Percentiles rank a stretch among this genome's conserved stretches.
Evolutionary conservation across 2,113 vertebrate genomes (phyloP).

Genomic region (Ammospiza nelsoni): DNA sequence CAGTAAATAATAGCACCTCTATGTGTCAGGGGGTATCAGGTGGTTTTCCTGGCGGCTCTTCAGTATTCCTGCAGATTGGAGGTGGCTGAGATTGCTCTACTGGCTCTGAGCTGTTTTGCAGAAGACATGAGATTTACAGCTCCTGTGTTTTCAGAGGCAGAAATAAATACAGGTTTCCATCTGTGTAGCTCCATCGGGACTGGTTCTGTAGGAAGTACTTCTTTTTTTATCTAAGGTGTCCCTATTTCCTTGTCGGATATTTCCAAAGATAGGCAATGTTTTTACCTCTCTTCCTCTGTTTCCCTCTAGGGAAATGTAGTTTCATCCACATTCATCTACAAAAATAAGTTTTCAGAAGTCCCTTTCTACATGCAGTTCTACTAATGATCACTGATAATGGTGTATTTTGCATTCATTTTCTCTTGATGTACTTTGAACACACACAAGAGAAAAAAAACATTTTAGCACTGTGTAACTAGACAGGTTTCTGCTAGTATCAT

Average conservation of each 20-base stretch:
- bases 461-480: not conserved
- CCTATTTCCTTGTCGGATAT: not conserved
- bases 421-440: not conserved
- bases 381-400: not conserved
- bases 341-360: not conserved
- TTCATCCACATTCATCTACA: not conserved
- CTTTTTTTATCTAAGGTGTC: not conserved
- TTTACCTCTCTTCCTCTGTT: not conserved
- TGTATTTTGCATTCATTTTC: not conserved
- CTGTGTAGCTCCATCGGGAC: not conserved
- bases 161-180: not conserved
- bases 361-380: not conserved
- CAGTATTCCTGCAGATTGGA: not conserved
- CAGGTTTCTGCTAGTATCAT: not conserved
- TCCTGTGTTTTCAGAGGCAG: not conserved
- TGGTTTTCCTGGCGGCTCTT: not conserved
- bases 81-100: not conserved
- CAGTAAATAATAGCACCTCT: conserved; percentile 34
- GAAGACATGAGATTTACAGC: not conserved
- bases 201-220: not conserved
- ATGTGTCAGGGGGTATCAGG: conserved; percentile 1
- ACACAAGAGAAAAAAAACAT: not conserved
- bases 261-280: not conserved
- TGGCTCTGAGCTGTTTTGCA: not conserved
- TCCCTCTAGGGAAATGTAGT: not conserved